Conservation (phyloP, 2,888 invertebrate species). For the Himalopsyche tibetana region DNA sequence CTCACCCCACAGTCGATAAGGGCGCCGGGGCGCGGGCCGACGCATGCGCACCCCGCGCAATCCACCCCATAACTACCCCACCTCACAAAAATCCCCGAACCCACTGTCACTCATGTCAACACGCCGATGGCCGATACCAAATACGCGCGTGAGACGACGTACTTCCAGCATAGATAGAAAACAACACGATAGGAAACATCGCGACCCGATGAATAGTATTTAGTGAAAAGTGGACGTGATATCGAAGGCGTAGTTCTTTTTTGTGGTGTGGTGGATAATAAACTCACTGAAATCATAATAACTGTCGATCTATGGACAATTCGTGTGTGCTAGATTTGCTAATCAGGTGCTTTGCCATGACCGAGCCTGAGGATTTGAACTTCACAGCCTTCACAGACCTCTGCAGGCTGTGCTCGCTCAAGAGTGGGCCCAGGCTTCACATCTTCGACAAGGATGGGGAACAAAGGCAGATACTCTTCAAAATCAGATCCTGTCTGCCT, state of each 20-base stretch:
- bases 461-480: constrained; percentile 83
- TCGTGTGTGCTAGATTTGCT: constrained; percentile 79
- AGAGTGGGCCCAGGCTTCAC: constrained; percentile 82
- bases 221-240: constrained; percentile 25
- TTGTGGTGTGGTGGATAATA: neutral
- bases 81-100: constrained; percentile 39
- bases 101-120: constrained; percentile 60
- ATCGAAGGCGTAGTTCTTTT: constrained; percentile 42
- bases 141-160: constrained; percentile 57
- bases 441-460: constrained; percentile 85
- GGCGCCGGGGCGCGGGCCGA: constrained; percentile 68
- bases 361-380: constrained; percentile 83
- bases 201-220: neutral
- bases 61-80: constrained; percentile 45
- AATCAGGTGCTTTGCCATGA: constrained; percentile 79
- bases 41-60: constrained; percentile 58
- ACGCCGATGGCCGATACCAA: constrained; percentile 61
- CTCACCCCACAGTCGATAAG: constrained; percentile 69
- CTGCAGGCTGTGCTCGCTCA: constrained; percentile 83
- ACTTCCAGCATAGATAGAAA: neutral
- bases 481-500: constrained; percentile 82
- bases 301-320: constrained; percentile 75
- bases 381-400: constrained; percentile 82
- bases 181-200: neutral
- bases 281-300: constrained; percentile 13